phyloP scores from a whole-genome alignment of 2,888 invertebrate species.

The Anthrax anthrax region DNA sequence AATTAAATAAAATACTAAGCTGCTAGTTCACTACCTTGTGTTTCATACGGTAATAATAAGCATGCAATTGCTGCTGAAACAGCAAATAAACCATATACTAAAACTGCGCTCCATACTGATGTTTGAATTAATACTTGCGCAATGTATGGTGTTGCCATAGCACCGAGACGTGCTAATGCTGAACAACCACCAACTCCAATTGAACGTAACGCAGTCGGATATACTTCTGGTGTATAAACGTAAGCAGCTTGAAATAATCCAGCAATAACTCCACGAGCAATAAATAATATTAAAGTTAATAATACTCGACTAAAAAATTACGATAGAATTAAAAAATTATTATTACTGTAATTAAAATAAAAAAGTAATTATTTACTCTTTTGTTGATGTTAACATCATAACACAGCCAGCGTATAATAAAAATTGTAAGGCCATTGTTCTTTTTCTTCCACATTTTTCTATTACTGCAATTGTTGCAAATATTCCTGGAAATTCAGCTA shows the following conservation, averaged over 20 bases:
- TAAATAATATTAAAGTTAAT: slow-evolving; percentile 69
- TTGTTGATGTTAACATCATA: slow-evolving; percentile 58
- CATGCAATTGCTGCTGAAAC: slow-evolving; percentile 44
- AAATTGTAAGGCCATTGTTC: slow-evolving; percentile 89
- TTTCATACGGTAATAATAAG: slow-evolving; percentile 49
- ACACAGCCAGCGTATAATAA: slow-evolving; percentile 65
- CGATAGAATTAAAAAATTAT: too few relatives aligned
- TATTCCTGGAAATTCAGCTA: slow-evolving; percentile 88
- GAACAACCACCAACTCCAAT: slow-evolving; percentile 89
- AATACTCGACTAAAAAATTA: slow-evolving; percentile 56
- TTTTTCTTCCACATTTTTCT: slow-evolving; percentile 77
- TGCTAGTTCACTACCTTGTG: slow-evolving; percentile 33
- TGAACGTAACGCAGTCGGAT: slow-evolving; percentile 75
- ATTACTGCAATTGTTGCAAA: slow-evolving; percentile 80
- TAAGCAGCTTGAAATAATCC: slow-evolving; percentile 92
- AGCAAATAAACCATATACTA: slow-evolving; percentile 45
- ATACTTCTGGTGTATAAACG: slow-evolving; percentile 91
- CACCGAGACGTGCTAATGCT: slow-evolving; percentile 79
- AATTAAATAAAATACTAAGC: too few relatives aligned
- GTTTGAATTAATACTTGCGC: slow-evolving; percentile 65
- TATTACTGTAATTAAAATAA: too few relatives aligned
- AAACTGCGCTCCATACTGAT: slow-evolving; percentile 41
- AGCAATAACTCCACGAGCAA: slow-evolving; percentile 82
- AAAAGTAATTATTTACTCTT: slow-evolving; percentile 45
- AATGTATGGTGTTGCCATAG: slow-evolving; percentile 87